Base-by-base conservation (phyloP, 1,140 invertebrate genomes). In the Bradynema listronoti region DNA sequence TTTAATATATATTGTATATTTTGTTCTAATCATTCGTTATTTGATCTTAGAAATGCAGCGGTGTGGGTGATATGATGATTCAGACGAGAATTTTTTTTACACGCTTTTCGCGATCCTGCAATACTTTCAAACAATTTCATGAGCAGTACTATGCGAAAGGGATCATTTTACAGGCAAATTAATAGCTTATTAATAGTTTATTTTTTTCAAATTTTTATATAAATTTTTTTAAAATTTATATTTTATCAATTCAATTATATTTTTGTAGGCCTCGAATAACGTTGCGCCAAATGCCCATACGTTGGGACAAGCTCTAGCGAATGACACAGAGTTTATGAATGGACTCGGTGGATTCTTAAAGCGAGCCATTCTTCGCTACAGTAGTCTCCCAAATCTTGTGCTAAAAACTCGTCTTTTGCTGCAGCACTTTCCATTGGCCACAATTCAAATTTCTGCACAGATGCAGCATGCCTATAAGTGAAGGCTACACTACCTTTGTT, bases 391-490 rank as follows among this genome's bases (percentile, higher is more conserved):
- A 24, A 63, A 78, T 57, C 36, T 76, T 2, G 76, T 76, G 6
- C 39, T 76, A 16, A 76, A 78, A 56, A 76, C 73, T 14, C 64
- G 73, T 22, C 66, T 76, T 32, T 47, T 76, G 7, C 61, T 76
- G 5, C 73, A 76, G 51, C 76, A 76, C 41, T 78, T 76, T 42
- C 69, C 73, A 14, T 39, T 76, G 24, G 73, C 73, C 14, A 62
- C 76, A 46, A 68, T 76, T 30, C 71, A 77, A 46, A 24, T 76
- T 27, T 29, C 56, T 3, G 29, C 61, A 25, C 59, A 25, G 39
- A 47, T 67, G 6, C 16, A 71, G 19, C 25, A 49, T 22, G 68
- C 66, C 11, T 49, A 68, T 19, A 69, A 33, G 63, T 65, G 33
- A n/a, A 30, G 14, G 14, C 9, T 9, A 16, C 7, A n/a, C n/a